Evolutionary conservation across 2,888 invertebrate species (phyloP).

Genomic region (Drosophila mercatorum): DNA sequence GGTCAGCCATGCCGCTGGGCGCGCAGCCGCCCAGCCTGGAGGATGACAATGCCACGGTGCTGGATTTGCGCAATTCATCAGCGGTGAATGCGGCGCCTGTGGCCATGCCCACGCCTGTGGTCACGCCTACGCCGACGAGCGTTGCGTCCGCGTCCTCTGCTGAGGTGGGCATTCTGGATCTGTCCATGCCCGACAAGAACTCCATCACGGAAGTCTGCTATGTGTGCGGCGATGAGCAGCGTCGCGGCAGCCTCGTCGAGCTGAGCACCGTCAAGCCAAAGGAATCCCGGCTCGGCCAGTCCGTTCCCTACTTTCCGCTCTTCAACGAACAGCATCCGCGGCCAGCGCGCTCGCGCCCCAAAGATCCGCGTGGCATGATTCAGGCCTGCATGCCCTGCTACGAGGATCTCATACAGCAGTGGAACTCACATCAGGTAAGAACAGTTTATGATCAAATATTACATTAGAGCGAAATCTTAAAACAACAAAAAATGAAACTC

Average conservation of each 20-base stretch:
- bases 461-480: neutral
- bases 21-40: conserved; percentile 57
- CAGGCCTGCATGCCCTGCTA: conserved; percentile 94
- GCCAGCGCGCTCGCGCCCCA: conserved; percentile 93
- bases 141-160: conserved; percentile 59
- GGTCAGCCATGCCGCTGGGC: conserved; percentile 35
- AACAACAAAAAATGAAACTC: too few species aligned
- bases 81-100: conserved; percentile 32
- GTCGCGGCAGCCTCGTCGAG: conserved; percentile 91
- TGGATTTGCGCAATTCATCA: conserved; percentile 84
- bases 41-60: conserved; percentile 81
- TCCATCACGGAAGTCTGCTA: conserved; percentile 95
- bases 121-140: conserved; percentile 36
- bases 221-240: conserved; percentile 95
- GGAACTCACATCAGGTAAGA: conserved; percentile 91
- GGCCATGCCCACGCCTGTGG: conserved; percentile 40
- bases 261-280: conserved; percentile 88
- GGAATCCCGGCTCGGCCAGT: conserved; percentile 81
- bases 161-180: conserved; percentile 93
- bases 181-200: conserved; percentile 97
- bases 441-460: neutral
- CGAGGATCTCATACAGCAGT: conserved; percentile 93
- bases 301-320: conserved; percentile 90
- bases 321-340: conserved; percentile 92
- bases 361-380: conserved; percentile 92